These are phyloP conservation scores for Clostera curtula DNA, from an alignment of 2,888 invertebrate species.

Conservation along the genomic window DNA sequence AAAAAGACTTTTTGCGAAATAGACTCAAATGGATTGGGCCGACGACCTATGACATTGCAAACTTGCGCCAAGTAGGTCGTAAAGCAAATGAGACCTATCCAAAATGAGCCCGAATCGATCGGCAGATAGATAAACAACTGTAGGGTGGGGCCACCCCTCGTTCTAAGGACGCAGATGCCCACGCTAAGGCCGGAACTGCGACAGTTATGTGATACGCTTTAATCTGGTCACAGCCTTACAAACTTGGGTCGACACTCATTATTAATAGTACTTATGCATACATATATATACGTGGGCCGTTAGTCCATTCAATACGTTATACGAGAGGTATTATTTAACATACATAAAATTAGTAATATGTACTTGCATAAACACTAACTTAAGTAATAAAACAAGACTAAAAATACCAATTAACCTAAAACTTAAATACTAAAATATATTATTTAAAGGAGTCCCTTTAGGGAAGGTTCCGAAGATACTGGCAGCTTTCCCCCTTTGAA, in stretches of 20 bases:
- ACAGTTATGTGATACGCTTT: slow-evolving; percentile 35
- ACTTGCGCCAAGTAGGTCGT: slow-evolving; percentile 25
- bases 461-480: too few relatives aligned
- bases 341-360: too few relatives aligned
- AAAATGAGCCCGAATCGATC: slow-evolving; percentile 40
- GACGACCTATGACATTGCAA: slow-evolving; percentile 22
- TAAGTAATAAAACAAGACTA: too few relatives aligned
- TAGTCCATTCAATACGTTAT: too few relatives aligned
- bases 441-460: too few relatives aligned
- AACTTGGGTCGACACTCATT: slow-evolving; percentile 19
- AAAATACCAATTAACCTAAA: too few relatives aligned
- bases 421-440: too few relatives aligned
- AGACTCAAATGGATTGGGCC: too few relatives aligned
- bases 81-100: slow-evolving; percentile 37
- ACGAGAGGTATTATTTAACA: too few relatives aligned
- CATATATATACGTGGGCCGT: neutral
- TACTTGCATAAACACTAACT: too few relatives aligned
- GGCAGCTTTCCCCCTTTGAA: too few relatives aligned
- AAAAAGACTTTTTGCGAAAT: too few relatives aligned
- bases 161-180: slow-evolving; percentile 56
- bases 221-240: slow-evolving; percentile 33
- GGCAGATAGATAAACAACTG: slow-evolving; percentile 60
- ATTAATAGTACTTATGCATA: neutral
- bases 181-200: slow-evolving; percentile 41
- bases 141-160: slow-evolving; percentile 45